phyloP scores from a whole-genome alignment of 2,797 vertebrate genomes.

The Hydrophis major region DNA sequence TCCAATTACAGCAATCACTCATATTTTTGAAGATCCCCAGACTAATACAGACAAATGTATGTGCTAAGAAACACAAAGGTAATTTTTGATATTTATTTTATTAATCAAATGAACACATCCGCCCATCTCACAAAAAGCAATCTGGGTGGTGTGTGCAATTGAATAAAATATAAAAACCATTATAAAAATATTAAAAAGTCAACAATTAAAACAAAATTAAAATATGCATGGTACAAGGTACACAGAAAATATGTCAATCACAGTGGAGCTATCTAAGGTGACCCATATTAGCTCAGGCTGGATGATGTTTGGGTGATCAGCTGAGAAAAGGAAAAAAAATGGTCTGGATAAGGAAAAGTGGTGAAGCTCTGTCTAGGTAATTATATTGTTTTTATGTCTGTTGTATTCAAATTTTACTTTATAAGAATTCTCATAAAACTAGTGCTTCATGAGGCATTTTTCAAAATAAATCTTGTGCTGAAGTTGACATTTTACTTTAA shows the following conservation, averaged over 20 bases:
- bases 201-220: neutral
- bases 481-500: neutral
- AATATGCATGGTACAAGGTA: neutral
- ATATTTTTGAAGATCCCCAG: neutral
- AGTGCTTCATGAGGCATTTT: neutral
- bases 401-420: neutral
- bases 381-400: neutral
- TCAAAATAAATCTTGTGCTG: neutral
- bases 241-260: neutral
- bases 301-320: neutral
- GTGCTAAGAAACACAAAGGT: neutral
- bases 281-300: neutral
- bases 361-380: neutral
- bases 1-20: neutral
- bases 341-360: neutral
- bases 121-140: neutral
- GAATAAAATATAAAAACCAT: neutral
- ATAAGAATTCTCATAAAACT: neutral
- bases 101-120: neutral
- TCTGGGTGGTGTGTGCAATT: neutral
- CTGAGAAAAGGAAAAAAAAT: neutral
- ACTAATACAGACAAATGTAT: neutral
- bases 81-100: neutral
- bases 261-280: neutral
- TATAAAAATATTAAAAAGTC: neutral